Evolutionary conservation across 2,797 vertebrate genomes (phyloP).

Genomic region (Hippocampus kuda): DNA sequence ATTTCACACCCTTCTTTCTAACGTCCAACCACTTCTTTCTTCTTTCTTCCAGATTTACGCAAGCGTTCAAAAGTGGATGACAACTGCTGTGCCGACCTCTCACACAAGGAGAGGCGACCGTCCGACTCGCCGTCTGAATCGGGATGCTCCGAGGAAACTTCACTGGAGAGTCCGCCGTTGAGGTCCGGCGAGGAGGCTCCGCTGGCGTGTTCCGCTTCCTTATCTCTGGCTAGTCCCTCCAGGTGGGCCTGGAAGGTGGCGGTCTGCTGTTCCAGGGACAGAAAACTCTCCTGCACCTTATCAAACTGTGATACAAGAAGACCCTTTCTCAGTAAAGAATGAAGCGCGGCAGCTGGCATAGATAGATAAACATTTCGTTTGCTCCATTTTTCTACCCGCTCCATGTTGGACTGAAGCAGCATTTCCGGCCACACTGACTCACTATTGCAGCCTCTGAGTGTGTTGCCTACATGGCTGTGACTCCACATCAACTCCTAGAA

Average conservation of each 20-base stretch:
- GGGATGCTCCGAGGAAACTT: conserved; percentile 5
- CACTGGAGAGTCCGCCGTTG: background rate
- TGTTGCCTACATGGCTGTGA: conserved; percentile 19
- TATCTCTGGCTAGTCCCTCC: conserved; percentile 44
- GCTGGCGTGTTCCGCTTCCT: conserved; percentile 6
- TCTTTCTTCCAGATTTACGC: conserved; percentile 35
- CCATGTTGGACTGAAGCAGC: conserved; percentile 63
- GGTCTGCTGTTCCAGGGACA: conserved; percentile 62
- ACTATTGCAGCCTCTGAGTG: conserved; percentile 23
- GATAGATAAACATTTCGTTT: no score
- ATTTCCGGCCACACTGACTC: conserved; percentile 60
- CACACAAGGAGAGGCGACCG: conserved; percentile 8
- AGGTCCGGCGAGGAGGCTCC: conserved; percentile 4
- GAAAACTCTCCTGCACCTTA: conserved; percentile 56
- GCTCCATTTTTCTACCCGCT: conserved; percentile 50
- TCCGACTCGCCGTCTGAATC: conserved; percentile 1
- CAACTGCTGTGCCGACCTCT: conserved; percentile 35
- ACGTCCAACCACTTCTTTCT: conserved; percentile 4
- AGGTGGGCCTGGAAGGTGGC: conserved; percentile 66
- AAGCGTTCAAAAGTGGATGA: conserved; percentile 38
- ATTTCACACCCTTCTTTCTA: background rate
- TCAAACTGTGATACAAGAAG: conserved; percentile 53
- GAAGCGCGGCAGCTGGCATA: background rate
- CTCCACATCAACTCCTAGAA: conserved; percentile 56
- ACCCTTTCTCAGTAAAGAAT: background rate